Evolutionary conservation across 2,797 vertebrate genomes (phyloP), one percentile per base, ranked within the genome.

Genomic region (Pseudocheirus occidentalis): DNA sequence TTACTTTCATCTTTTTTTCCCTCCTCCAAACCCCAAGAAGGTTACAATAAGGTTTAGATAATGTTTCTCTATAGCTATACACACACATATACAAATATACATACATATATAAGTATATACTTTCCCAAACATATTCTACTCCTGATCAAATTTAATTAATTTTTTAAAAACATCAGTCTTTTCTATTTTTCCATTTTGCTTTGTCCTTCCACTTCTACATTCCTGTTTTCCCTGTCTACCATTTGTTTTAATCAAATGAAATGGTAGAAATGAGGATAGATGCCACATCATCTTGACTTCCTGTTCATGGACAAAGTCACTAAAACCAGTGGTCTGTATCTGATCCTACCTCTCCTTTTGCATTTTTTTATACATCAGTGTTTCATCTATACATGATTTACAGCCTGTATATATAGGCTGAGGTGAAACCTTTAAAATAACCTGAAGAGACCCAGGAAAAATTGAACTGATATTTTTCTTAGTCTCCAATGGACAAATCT

Each of bases 391-490:
- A 73, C 29, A 24, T 0, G 1, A 28, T 50, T 90, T 54, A 16
- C 91, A 58, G 9, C 81, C n/a, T 0, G 0, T 27, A 50, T 87
- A 54, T 55, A 4, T 24, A 90, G 66, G 91, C 90, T 93, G 91
- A 92, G 62, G 73, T 3, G 21, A 90, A 92, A 91, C 0, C 3
- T 28, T 5, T 53, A 53, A 50, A 90, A 28, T 57, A 56, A 29
- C 40, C 53, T 57, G 27, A 50, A 34, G 59, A 95, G 21, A 73
- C 90, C 91, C 34, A 57, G 24, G 92, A 92, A 92, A 92, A 93
- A 73, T 54, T n/a, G 13, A 28, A 0, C 1, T 4, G 40, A 87
- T 9, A 87, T 7, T 3, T 24, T 9, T 87, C 40, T 24, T 87
- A 40, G 73, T 50, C 40, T 87, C 40, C 40, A 87, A 2, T 87